Base-by-base conservation (phyloP, 2,113 vertebrate species). In the Grus americana region DNA sequence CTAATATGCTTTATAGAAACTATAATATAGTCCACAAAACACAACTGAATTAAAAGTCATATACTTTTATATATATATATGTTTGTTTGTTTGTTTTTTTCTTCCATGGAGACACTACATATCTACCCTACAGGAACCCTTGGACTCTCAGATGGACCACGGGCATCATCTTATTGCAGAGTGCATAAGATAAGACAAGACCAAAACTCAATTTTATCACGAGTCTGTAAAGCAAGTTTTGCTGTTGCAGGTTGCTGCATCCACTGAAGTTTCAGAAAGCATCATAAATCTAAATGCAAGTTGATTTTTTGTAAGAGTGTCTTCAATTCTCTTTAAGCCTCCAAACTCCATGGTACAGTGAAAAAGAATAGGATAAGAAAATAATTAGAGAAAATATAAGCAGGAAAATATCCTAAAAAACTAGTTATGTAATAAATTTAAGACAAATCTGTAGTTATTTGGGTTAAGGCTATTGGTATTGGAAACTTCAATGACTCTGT, bases 401-500 rank as follows among this genome's bases (percentile, higher is more conserved):
- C 11, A 54, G 24, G 14, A 55, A 68, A 71, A 90, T 54, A 73
- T 61, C 5, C 7, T 38, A 44, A 36, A 44, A 36, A 50, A 72
- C 3, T 57, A 66, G 26, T 68, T 46, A 58, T 22, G 2, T 36
- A 57, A 34, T 57, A 62, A 40, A 70, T 46, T 54, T 34, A n/a
- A 61, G 3, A 63, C 36, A 42, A 86, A 15, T 32, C 3, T 34
- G 10, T 46, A 46, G 6, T 40, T 72, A 29, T 88, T 67, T 88
- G 9, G 1, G 1, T 62, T 76, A 73, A 19, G 27, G 11, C 1
- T 58, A 32, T 29, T 71, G 0, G 3, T 5, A 1, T 66, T 83
- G 62, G 24, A 70, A 88, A 65, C 5, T 19, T 79, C 21, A 74
- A 23, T 49, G 8, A 54, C 23, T 82, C 24, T 61, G 14, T 2